Percentiles rank a stretch among this genome's conserved stretches.
Evolutionary conservation across 2,797 vertebrate genomes (phyloP).

Genomic region (Lepus oiostolus): DNA sequence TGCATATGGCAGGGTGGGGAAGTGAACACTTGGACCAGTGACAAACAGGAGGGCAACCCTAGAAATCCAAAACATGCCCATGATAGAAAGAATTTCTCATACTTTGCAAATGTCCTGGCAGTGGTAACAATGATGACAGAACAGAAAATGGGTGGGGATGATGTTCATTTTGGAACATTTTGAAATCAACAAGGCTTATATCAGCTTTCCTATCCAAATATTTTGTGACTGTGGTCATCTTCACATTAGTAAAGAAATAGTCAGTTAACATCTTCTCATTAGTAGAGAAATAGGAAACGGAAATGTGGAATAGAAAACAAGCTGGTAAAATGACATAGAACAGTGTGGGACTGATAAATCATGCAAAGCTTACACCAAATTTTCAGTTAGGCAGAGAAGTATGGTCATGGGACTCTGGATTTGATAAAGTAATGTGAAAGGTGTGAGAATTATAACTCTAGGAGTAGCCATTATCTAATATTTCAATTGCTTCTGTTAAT

Average conservation of each 20-base stretch:
- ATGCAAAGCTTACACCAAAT: neutral
- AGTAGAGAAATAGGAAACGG: constrained; percentile 17
- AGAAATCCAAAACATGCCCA: neutral
- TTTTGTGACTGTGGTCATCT: neutral
- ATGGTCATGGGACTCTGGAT: constrained; percentile 1
- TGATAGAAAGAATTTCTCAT: neutral
- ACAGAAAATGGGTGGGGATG: neutral
- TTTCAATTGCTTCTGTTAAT: constrained; percentile 45
- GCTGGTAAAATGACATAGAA: neutral
- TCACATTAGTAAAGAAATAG: constrained; percentile 22
- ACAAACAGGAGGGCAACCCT: constrained; percentile 42
- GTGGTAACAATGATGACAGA: accelerated
- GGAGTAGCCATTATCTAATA: neutral
- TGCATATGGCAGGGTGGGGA: constrained; percentile 70
- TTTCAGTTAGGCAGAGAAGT: constrained; percentile 45
- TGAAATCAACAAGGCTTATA: neutral
- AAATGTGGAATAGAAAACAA: constrained; percentile 28
- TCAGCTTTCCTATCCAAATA: neutral
- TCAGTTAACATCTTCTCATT: constrained; percentile 12
- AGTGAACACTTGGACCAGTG: constrained; percentile 41
- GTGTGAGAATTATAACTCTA: neutral
- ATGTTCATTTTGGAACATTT: neutral
- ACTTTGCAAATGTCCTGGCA: constrained; percentile 16
- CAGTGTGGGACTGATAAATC: neutral
- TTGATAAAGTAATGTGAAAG: constrained; percentile 5